Evolutionary conservation across 2,888 invertebrate species (phyloP).

Genomic region (Lymantria monacha): DNA sequence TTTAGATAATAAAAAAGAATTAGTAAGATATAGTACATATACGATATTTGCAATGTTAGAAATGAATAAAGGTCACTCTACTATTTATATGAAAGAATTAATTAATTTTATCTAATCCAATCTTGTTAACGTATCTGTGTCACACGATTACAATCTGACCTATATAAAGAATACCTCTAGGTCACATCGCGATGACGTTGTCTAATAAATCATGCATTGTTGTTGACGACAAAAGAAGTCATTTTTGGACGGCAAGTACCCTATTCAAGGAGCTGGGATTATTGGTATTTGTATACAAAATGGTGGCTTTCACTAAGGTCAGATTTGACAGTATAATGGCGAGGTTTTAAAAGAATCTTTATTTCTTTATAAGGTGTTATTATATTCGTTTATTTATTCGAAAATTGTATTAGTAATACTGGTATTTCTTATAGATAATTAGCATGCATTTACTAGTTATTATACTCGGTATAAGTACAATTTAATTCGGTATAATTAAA

Average conservation of each 20-base stretch:
- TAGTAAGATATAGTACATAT: no score
- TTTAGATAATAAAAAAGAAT: no score
- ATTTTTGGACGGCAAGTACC: slow-evolving; percentile 70
- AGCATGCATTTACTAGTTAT: no score
- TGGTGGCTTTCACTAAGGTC: slow-evolving; percentile 34
- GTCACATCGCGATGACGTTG: slow-evolving; percentile 40
- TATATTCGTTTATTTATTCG: no score
- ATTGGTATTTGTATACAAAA: slow-evolving; percentile 49
- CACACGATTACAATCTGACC: neutral
- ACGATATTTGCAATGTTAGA: no score
- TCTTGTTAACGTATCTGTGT: neutral
- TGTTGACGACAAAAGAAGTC: slow-evolving; percentile 72
- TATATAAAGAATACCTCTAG: slow-evolving; percentile 19
- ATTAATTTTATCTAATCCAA: no score
- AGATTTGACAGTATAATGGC: slow-evolving; percentile 21
- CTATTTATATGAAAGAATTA: no score
- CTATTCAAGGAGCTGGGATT: slow-evolving; percentile 47
- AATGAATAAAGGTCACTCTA: no score
- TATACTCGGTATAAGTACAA: no score
- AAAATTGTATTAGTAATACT: no score
- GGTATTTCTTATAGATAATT: no score
- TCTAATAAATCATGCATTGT: slow-evolving; percentile 73
- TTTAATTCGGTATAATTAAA: no score
- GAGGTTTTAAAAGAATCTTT: slow-evolving; percentile 7
- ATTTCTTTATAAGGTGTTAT: slow-evolving; percentile 3